phyloP scores from a whole-genome alignment of 1,140 invertebrate species.

The Solenopsis fugax region DNA sequence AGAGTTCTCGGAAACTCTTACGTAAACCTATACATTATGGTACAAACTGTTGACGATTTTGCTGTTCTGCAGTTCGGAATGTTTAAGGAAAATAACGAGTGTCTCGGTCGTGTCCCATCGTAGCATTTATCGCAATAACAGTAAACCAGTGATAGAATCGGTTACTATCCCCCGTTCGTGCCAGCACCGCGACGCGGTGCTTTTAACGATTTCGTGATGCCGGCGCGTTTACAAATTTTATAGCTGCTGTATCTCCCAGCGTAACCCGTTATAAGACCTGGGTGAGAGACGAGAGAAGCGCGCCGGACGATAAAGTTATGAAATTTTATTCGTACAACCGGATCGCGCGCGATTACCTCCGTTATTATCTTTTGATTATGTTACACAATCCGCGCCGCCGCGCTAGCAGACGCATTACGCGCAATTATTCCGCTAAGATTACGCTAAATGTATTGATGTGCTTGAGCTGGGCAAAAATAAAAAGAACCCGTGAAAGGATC shows the following conservation, averaged over 20 bases:
- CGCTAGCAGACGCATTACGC: constrained; percentile 13
- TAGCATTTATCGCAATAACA: constrained; percentile 38
- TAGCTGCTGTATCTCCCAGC: constrained; percentile 16
- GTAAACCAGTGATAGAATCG: constrained; percentile 36
- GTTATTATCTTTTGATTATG: constrained; percentile 39
- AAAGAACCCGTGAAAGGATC: constrained; percentile 3
- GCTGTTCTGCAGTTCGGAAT: not conserved
- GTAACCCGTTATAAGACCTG: constrained; percentile 40
- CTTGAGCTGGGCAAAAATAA: not conserved
- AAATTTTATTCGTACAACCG: constrained; percentile 44
- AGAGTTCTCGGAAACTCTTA: not conserved
- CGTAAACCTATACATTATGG: not conserved
- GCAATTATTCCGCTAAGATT: constrained; percentile 30
- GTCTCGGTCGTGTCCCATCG: constrained; percentile 20
- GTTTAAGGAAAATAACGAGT: not conserved
- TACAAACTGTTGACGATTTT: not conserved
- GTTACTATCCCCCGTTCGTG: not conserved
- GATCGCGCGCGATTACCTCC: constrained; percentile 18
- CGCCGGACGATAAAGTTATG: constrained; percentile 43
- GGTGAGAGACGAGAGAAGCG: constrained; percentile 24
- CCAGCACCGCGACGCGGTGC: not conserved
- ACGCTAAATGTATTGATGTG: not conserved
- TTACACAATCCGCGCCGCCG: not conserved
- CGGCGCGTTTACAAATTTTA: constrained; percentile 42
- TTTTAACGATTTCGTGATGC: constrained; percentile 59